Evolutionary conservation across 2,113 vertebrate species (phyloP).

Genomic region (Aldabrachelys gigantea): DNA sequence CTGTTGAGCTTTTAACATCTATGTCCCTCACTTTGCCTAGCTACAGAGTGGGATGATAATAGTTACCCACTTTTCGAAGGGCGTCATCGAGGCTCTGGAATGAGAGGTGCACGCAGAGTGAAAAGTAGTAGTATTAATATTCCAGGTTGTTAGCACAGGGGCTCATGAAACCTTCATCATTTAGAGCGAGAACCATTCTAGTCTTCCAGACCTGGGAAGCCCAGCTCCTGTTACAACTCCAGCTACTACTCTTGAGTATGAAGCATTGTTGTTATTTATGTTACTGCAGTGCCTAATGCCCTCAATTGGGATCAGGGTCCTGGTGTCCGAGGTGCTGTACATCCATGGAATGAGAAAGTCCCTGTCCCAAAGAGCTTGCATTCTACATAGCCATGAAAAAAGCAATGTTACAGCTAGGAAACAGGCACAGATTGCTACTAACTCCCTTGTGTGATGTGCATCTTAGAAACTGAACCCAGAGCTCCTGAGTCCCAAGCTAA

Average conservation of each 20-base stretch:
- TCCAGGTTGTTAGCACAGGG: not conserved
- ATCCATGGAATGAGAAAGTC: not conserved
- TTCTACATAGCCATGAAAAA: not conserved
- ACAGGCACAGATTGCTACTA: not conserved
- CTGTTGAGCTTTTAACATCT: not conserved
- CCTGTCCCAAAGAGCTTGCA: not conserved
- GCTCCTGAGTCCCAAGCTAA: not conserved
- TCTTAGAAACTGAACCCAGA: not conserved
- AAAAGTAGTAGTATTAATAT: not conserved
- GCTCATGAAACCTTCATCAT: not conserved
- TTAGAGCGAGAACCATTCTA: not conserved
- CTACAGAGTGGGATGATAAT: not conserved
- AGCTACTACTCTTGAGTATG: not conserved
- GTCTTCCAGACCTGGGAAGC: not conserved
- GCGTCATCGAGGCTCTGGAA: not conserved
- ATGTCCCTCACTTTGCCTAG: not conserved
- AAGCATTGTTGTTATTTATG: not conserved
- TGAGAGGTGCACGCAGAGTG: not conserved
- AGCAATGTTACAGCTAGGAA: not conserved
- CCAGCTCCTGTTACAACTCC: not conserved
- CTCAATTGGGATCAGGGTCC: not conserved
- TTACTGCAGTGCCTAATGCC: not conserved
- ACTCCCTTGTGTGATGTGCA: too few species aligned
- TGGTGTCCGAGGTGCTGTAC: not conserved
- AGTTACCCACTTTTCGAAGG: not conserved